Percentiles rank a stretch among this genome's conserved stretches.
Evolutionary conservation across 1,140 invertebrate genomes (phyloP).

Genomic region (Trachymyrmex septentrionalis): DNA sequence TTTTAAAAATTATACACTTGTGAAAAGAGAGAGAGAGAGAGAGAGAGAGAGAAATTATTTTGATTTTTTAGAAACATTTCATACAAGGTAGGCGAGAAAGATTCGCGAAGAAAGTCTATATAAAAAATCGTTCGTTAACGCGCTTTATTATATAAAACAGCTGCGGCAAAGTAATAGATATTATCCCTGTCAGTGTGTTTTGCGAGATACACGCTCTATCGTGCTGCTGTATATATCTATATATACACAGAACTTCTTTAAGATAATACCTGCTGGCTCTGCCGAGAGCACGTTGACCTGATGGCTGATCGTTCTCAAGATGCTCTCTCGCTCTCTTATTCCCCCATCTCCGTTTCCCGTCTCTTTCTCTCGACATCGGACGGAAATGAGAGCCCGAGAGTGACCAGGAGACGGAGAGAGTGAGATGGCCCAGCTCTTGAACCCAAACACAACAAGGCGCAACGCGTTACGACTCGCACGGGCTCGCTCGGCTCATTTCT

Average conservation of each 20-base stretch:
- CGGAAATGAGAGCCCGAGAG: constrained; percentile 47
- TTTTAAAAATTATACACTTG: background rate
- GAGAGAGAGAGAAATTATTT: background rate
- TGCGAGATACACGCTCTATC: constrained; percentile 3
- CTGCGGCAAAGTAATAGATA: constrained; percentile 21
- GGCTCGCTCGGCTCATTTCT: constrained; percentile 48
- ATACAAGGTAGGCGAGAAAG: background rate
- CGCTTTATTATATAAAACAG: background rate
- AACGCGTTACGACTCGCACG: constrained; percentile 46
- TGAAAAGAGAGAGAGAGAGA: background rate
- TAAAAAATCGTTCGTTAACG: constrained; percentile 4
- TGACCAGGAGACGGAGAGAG: constrained; percentile 26
- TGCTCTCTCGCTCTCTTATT: constrained; percentile 49
- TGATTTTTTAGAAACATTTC: background rate
- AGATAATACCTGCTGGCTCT: constrained; percentile 70
- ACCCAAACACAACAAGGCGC: constrained; percentile 59
- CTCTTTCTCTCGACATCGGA: constrained; percentile 22
- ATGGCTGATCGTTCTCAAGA: constrained; percentile 64
- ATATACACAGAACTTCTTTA: constrained; percentile 63
- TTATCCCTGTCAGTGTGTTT: background rate
- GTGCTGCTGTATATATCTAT: background rate
- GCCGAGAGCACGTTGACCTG: constrained; percentile 76
- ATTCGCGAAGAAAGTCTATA: background rate
- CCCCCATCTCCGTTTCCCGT: constrained; percentile 2
- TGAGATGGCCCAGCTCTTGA: constrained; percentile 54